These are phyloP conservation scores for Ostrea denselamellosa DNA, from an alignment of 1,140 invertebrate species.

Conservation along the genomic window DNA sequence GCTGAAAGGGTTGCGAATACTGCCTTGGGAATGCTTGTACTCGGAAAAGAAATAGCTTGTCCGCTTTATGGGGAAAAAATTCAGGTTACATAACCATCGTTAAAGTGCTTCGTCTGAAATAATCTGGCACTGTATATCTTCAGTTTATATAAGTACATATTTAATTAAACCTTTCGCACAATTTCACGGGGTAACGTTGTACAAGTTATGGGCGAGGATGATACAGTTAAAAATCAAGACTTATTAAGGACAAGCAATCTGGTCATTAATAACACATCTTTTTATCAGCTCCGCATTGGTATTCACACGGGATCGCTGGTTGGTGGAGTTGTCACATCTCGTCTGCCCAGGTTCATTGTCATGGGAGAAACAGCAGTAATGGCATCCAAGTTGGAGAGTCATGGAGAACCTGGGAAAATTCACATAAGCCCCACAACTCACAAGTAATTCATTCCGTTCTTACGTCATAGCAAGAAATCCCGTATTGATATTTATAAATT, in stretches of 20 bases:
- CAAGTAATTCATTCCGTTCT: conserved; percentile 52
- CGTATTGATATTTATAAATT: no score
- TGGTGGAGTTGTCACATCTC: conserved; percentile 73
- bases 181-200: no score
- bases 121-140: no score
- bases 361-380: conserved; percentile 78
- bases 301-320: conserved; percentile 86
- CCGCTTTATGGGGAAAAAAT: conserved; percentile 58
- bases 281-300: conserved; percentile 90
- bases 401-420: conserved; percentile 68
- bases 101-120: no score
- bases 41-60: conserved; percentile 53
- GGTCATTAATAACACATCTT: neutral
- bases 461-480: no score
- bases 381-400: conserved; percentile 76
- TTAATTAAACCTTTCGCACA: no score
- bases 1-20: conserved; percentile 67
- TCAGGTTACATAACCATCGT: conserved; percentile 45
- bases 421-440: conserved; percentile 68
- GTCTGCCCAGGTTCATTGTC: conserved; percentile 75
- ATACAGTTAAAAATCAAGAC: no score
- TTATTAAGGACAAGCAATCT: no score
- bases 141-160: no score
- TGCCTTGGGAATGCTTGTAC: conserved; percentile 62
- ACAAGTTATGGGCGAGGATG: no score